These are phyloP conservation scores for Tiliacea aurago DNA, from an alignment of 2,888 invertebrate species.

Conservation along the genomic window DNA sequence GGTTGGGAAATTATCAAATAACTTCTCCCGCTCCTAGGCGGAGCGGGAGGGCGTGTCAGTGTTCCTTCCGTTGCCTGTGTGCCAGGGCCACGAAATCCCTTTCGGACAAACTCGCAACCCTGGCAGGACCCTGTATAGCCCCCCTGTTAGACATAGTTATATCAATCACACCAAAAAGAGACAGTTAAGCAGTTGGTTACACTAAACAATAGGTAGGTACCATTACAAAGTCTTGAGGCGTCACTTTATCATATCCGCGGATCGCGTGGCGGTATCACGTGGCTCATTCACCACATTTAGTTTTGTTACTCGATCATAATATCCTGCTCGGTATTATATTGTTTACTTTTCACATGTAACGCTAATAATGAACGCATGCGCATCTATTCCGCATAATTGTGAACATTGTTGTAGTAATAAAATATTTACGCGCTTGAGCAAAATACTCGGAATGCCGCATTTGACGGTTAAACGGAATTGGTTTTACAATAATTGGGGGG, in stretches of 20 bases:
- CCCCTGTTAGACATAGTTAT: neutral
- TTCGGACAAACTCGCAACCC: no score
- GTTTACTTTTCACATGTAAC: slow-evolving; percentile 87
- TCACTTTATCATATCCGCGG: slow-evolving; percentile 69
- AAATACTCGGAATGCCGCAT: slow-evolving; percentile 46
- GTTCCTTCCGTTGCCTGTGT: no score
- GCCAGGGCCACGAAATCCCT: no score
- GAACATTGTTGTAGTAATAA: slow-evolving; percentile 55
- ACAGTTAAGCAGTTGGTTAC: slow-evolving; percentile 35
- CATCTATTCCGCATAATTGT: slow-evolving; percentile 65
- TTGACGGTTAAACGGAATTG: slow-evolving; percentile 36
- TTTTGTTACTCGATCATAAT: slow-evolving; percentile 87
- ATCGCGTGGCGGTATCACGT: slow-evolving; percentile 72
- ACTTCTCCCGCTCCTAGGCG: no score
- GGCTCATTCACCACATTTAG: slow-evolving; percentile 83
- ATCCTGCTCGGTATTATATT: slow-evolving; percentile 85
- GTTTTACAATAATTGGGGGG: slow-evolving; percentile 1
- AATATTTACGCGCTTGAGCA: slow-evolving; percentile 51
- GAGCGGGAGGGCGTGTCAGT: no score
- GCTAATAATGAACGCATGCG: slow-evolving; percentile 71
- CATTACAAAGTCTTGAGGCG: slow-evolving; percentile 63
- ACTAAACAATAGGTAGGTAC: slow-evolving; percentile 67
- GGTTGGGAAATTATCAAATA: no score
- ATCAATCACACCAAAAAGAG: slow-evolving; percentile 4
- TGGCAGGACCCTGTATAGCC: no score